Evolutionary conservation across 2,888 invertebrate genomes (phyloP), one percentile per base, ranked within the genome.

Genomic region (Panopea generosa): DNA sequence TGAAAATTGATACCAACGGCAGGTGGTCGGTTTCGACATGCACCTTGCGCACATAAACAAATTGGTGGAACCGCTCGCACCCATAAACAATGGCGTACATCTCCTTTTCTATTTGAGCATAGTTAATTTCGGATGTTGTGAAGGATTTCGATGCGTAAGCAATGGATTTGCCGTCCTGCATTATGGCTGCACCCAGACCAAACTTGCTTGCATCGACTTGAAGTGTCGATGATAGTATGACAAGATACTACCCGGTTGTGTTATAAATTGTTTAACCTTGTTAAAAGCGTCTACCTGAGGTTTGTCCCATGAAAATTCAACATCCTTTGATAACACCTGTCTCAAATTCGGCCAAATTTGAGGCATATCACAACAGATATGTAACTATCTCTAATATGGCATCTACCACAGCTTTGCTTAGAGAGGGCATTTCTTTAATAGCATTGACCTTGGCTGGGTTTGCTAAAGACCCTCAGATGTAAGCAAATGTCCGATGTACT

Each of bases 41-140:
- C 2, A 79, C 71, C 16, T 47, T 43, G 38, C 63, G 60, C 45
- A 73, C 76, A 70, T 79, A 82, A 4, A 74, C 29, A 11, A 57
- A 71, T 6, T 73, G 71, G 53, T 77, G 76, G 53, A 73, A 79
- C 16, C 60, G 27, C 27, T 66, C 67, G n/a, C 66, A 67, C n/a
- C 76, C 78, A 47, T 76, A 82, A 7, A 71, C 14, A 29, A 74
- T 82, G 0, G 63, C 77, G 38, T 45, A 56, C 55, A 60, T 67
- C 43, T 80, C 82, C 43, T 79, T 77, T 38, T 84, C 84, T 26
- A 80, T 83, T 27, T 82, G 80, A 1, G 84, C 83, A 47, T 69
- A 75, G 16, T 59, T 69, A n/a, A n/a, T 38, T 52, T 68, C 33
- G 24, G 33, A 24, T 18, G 49, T 2, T 33, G 61, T 76, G 2